A percentile compares a stretch with the other conserved stretches of the same genome.
These are phyloP conservation scores for Pandemis heparana DNA, from an alignment of 2,888 invertebrate genomes.

Conservation along the genomic window DNA sequence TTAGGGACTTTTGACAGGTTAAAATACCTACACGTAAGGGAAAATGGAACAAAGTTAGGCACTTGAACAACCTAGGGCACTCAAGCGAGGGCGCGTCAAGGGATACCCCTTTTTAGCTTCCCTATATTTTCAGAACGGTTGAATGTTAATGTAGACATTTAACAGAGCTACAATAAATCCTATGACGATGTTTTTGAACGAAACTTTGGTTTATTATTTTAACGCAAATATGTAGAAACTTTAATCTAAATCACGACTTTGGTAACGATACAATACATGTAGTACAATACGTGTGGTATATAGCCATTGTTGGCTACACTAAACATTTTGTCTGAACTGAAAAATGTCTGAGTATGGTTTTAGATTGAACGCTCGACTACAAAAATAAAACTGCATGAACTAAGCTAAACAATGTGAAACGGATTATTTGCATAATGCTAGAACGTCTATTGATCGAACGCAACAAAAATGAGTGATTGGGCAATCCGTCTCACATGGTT, in stretches of 20 bases:
- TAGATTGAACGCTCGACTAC: not conserved
- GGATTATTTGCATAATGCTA: not conserved
- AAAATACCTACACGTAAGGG: constrained; percentile 27
- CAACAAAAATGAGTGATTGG: not conserved
- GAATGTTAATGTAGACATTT: not conserved
- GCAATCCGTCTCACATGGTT: too few relatives aligned
- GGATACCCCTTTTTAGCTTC: constrained; percentile 11
- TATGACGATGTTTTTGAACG: too few relatives aligned
- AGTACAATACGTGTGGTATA: too few relatives aligned
- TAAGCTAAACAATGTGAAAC: not conserved
- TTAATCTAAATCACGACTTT: not conserved
- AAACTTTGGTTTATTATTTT: too few relatives aligned
- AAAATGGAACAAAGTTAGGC: constrained; percentile 19
- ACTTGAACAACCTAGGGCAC: constrained; percentile 29
- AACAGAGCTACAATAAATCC: too few relatives aligned
- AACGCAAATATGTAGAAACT: too few relatives aligned
- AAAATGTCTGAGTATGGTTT: not conserved
- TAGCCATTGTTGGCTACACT: not conserved
- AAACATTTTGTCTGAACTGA: not conserved
- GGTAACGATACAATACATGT: not conserved
- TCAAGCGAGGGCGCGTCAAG: constrained; percentile 18
- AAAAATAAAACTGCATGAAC: not conserved
- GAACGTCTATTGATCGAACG: not conserved
- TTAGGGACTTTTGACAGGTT: constrained; percentile 9
- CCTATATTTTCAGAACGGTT: not conserved